Percentiles rank a stretch among this genome's conserved stretches.
Evolutionary conservation across 2,888 invertebrate genomes (phyloP).

Genomic region (Drosophila mimica): DNA sequence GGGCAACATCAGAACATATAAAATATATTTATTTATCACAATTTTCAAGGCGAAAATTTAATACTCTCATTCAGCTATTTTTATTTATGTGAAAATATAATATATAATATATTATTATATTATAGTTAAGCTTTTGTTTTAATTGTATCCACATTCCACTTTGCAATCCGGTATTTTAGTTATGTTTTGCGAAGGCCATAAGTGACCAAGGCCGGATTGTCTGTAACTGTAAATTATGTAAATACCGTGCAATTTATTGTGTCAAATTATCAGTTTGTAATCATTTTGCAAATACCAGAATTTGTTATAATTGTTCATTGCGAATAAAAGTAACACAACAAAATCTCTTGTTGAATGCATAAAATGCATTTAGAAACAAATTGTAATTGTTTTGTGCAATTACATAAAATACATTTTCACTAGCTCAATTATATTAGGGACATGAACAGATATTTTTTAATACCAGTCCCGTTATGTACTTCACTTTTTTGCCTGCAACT

Average conservation of each 20-base stretch:
- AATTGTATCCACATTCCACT: not conserved
- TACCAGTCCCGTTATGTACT: constrained; percentile 10
- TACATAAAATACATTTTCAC: constrained; percentile 13
- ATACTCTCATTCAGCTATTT: constrained; percentile 13
- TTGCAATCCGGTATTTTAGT: not conserved
- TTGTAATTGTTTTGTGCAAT: constrained; percentile 6
- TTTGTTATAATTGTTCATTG: constrained; percentile 14
- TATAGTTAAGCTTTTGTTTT: not conserved
- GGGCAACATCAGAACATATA: constrained; percentile 1
- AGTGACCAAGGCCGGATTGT: not conserved
- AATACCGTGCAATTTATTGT: not conserved
- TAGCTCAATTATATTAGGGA: constrained; percentile 12
- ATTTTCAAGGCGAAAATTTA: constrained; percentile 6
- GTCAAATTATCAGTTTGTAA: not conserved
- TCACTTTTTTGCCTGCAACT: not conserved
- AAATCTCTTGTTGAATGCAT: constrained; percentile 18
- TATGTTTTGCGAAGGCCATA: not conserved
- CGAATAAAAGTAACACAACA: constrained; percentile 8
- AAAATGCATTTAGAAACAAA: constrained; percentile 29
- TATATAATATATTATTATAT: not conserved
- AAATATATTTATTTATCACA: not conserved
- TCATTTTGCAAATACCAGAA: constrained; percentile 11
- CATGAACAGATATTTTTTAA: constrained; percentile 4
- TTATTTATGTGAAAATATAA: not conserved
- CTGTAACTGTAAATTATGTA: not conserved